These are phyloP conservation scores for Meda fulgida DNA, from an alignment of 2,797 vertebrate species.

Conservation along the genomic window DNA sequence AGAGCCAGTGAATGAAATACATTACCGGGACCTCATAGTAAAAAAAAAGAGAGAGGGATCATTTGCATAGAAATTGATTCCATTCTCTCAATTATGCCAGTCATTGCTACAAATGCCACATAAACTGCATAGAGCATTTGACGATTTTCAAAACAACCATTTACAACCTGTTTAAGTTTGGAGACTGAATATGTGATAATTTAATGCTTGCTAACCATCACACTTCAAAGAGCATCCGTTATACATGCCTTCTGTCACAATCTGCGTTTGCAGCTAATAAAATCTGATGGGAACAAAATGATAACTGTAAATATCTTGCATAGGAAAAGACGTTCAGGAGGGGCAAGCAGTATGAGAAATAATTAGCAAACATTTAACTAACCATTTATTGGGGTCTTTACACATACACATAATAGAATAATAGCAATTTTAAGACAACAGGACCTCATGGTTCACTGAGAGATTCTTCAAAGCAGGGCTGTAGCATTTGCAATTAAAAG, in stretches of 20 bases:
- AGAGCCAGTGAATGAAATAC: slow-evolving; percentile 73
- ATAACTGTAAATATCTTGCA: background rate
- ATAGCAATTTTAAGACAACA: background rate
- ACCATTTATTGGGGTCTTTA: background rate
- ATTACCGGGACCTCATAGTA: slow-evolving; percentile 75
- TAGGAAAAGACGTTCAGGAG: background rate
- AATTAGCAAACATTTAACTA: background rate
- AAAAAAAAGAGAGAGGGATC: slow-evolving; percentile 68
- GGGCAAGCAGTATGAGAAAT: background rate
- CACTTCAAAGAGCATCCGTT: slow-evolving; percentile 50
- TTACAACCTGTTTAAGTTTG: slow-evolving; percentile 64
- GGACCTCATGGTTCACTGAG: background rate
- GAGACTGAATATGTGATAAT: slow-evolving; percentile 67
- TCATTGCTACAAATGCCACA: slow-evolving; percentile 72
- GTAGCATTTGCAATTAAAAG: background rate
- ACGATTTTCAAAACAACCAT: slow-evolving; percentile 51
- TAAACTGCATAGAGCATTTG: slow-evolving; percentile 74
- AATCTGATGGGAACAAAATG: slow-evolving; percentile 23
- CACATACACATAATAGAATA: background rate
- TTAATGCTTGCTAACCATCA: slow-evolving; percentile 62
- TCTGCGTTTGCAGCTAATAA: slow-evolving; percentile 32
- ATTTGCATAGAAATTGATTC: slow-evolving; percentile 86
- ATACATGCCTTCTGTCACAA: slow-evolving; percentile 46
- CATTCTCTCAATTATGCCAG: slow-evolving; percentile 72
- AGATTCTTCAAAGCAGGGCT: background rate